phyloP scores from a whole-genome alignment of 2,888 invertebrate genomes.

The Pyrgus malvae region DNA sequence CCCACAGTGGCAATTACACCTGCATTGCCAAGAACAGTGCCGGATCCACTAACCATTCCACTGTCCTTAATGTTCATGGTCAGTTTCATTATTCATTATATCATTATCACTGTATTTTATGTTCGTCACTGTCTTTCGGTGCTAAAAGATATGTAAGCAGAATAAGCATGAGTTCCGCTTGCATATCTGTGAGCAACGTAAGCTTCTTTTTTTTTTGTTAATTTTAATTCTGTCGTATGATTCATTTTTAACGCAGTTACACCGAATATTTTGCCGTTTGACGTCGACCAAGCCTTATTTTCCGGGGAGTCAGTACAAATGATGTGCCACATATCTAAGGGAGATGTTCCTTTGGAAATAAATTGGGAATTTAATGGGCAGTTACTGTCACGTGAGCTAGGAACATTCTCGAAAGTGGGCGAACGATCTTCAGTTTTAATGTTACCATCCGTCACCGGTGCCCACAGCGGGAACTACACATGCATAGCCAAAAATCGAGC shows the following conservation, averaged over 20 bases:
- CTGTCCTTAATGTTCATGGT: constrained; percentile 82
- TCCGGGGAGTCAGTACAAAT: constrained; percentile 84
- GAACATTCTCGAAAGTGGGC: constrained; percentile 68
- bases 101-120: constrained; percentile 40
- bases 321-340: constrained; percentile 84
- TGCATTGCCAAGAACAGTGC: constrained; percentile 88
- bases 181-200: constrained; percentile 52
- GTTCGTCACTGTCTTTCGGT: constrained; percentile 48
- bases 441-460: constrained; percentile 73
- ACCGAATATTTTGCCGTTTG: constrained; percentile 85
- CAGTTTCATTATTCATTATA: constrained; percentile 60
- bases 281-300: constrained; percentile 83
- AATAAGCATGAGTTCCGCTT: constrained; percentile 68
- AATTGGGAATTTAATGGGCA: constrained; percentile 84
- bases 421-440: constrained; percentile 73
- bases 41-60: constrained; percentile 85
- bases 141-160: constrained; percentile 53
- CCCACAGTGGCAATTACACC: constrained; percentile 88
- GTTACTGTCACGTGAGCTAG: constrained; percentile 68
- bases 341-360: constrained; percentile 84
- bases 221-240: constrained; percentile 41
- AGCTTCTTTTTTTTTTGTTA: constrained; percentile 49
- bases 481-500: constrained; percentile 81
- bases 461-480: constrained; percentile 81
- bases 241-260: constrained; percentile 53